Base-by-base conservation (phyloP, 2,113 vertebrate genomes). In the Proterorhinus semilunaris region DNA sequence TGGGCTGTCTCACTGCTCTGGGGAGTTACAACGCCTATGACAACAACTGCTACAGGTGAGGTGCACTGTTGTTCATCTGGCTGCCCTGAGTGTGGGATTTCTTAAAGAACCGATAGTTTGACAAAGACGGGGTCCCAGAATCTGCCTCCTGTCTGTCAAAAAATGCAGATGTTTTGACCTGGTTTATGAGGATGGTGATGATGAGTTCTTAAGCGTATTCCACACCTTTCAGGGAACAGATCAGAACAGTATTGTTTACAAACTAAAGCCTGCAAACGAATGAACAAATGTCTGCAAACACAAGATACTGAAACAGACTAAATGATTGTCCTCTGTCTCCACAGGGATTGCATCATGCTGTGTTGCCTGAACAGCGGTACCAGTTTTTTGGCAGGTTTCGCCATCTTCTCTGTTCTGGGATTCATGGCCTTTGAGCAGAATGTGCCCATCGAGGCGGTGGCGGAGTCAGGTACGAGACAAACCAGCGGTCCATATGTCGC, bases 381-480 rank as follows among this genome's bases (percentile, higher is more conserved):
- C 84, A 99, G 98, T 88, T 99, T 99, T 49, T 89, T 99, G 73
- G 98, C 98, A 54, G 98, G 97, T 74, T 99, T 99, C 77, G 98
- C 98, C 74, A 99, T 99, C 90, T 99, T 99, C 93, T 99, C 98
- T 2, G 97, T 99, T 79, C 92, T 99, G 86, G 98, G 98, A 72
- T 99, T 99, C 89, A 99, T 99, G 98, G 96, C 98, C 8, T 97
- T 93, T 0, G 98, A 99, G 51, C 98, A 99, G 89, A 95, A 95
- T 0, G 96, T 99, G 65, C 96, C 97, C 53, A 99, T 99, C 43
- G 95, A 96, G 10, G 96, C 96, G 72, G 98, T 99, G 79, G 98
- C 98, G 44, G 97, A 98, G 82, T 99, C 98, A 65, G 98, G 98
- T 99, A 68, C 90, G 94, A 90, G 21, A 66, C 45, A 11, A 10